Conservation (phyloP, 1,140 invertebrate genomes). For the Neodiprion lecontei region DNA sequence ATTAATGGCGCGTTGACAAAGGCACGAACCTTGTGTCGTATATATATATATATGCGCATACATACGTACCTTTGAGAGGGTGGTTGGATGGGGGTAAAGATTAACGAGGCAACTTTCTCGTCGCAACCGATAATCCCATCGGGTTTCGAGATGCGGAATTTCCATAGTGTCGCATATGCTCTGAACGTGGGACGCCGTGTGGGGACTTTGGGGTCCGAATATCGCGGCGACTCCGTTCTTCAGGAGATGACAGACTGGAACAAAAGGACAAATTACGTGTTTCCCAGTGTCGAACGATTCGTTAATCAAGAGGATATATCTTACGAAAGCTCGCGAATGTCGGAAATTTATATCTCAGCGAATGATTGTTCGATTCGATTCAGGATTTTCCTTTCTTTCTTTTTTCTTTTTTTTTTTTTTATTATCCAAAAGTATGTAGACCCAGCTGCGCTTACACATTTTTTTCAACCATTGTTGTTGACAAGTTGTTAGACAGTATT, state of each 20-base stretch:
- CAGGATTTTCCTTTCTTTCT: too few species aligned
- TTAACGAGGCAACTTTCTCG: slow-evolving; percentile 92
- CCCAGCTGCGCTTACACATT: too few species aligned
- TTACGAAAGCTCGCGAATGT: not conserved
- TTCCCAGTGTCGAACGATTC: not conserved
- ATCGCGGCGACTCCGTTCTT: slow-evolving; percentile 89
- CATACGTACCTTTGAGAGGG: slow-evolving; percentile 79
- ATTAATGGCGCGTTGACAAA: too few species aligned
- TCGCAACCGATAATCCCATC: slow-evolving; percentile 89
- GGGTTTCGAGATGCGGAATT: slow-evolving; percentile 92
- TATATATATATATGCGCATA: not conserved
- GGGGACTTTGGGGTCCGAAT: slow-evolving; percentile 90
- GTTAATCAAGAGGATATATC: slow-evolving; percentile 1
- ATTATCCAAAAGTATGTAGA: too few species aligned
- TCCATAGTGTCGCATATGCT: slow-evolving; percentile 96
- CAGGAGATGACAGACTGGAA: slow-evolving; percentile 88
- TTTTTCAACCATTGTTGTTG: too few species aligned
- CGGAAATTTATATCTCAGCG: too few species aligned
- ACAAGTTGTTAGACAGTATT: too few species aligned
- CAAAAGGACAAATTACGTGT: slow-evolving; percentile 30
- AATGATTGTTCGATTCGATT: too few species aligned
- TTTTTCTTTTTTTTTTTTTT: too few species aligned
- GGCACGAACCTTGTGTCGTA: not conserved
- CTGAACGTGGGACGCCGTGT: slow-evolving; percentile 91
- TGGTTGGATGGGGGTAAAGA: slow-evolving; percentile 90